These are phyloP conservation scores for Macaca fascicularis DNA, from an alignment of 2,113 vertebrate species.

Conservation along the genomic window T2T-MFA8v1.1 NC_088379.1:194358501-194359000, in stretches of 20 bases:
- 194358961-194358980: not conserved
- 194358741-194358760: not conserved
- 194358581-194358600: not conserved
- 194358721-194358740: not conserved
- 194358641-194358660: not conserved
- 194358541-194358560: not conserved
- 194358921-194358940: not conserved
- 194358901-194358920: not conserved
- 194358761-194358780: not conserved
- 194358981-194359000: not conserved
- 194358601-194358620: not conserved
- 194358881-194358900: not conserved
- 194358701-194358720: not conserved
- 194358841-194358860: not conserved
- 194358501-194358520: not conserved
- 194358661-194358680: not conserved
- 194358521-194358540: not conserved
- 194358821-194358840: not conserved
- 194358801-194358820: not conserved
- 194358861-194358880: not conserved
- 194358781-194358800: not conserved
- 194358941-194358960: not conserved
- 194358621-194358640: not conserved
- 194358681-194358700: not conserved
- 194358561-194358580: not conserved